Conservation (phyloP, 2,113 vertebrate species). For the Cryptomyrus ogoouensis region DNA sequence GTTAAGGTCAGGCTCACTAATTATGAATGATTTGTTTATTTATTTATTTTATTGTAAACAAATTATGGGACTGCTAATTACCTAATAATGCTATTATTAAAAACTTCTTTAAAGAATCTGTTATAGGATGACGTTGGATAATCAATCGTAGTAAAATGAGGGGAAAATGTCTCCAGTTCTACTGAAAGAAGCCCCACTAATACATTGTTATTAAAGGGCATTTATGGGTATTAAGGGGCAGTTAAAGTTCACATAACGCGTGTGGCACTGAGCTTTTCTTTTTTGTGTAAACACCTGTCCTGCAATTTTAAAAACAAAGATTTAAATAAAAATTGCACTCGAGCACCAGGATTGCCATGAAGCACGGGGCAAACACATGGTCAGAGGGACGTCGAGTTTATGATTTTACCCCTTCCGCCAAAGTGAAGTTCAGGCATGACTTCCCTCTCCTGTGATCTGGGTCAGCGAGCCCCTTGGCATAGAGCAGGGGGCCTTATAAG, state of each 20-base stretch:
- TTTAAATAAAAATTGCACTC: background rate
- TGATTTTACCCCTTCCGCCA: background rate
- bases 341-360: background rate
- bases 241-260: background rate
- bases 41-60: background rate
- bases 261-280: background rate
- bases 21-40: slow-evolving; percentile 12
- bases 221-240: background rate
- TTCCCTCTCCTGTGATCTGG: background rate
- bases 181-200: background rate
- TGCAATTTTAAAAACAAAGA: background rate
- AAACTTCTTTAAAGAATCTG: background rate
- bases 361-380: background rate
- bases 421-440: background rate
- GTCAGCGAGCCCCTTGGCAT: slow-evolving; percentile 43
- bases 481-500: slow-evolving; percentile 53
- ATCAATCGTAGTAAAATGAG: background rate
- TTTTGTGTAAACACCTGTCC: background rate
- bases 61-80: background rate
- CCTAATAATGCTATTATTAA: background rate
- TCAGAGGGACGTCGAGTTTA: background rate
- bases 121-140: background rate
- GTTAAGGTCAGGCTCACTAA: background rate
- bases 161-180: background rate
- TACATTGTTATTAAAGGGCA: background rate